Evolutionary conservation across 2,888 invertebrate genomes (phyloP), one percentile per base, ranked within the genome.

Genomic region (Scaptomyza polygonia): DNA sequence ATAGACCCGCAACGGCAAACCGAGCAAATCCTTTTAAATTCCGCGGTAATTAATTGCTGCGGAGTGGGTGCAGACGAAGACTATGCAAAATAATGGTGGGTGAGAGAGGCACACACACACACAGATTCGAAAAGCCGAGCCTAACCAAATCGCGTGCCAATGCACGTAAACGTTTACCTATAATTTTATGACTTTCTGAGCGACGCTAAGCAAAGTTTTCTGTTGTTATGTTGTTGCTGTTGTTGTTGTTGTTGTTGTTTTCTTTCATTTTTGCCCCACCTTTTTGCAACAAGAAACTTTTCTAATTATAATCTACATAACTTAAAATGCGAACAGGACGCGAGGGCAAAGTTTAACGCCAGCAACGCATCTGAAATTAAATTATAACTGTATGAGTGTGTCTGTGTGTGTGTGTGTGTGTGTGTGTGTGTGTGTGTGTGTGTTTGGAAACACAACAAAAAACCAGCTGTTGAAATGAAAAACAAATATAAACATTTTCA

Each of bases 111-210:
- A n/a, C n/a, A n/a, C n/a, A n/a, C n/a, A n/a, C n/a, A n/a, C n/a
- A 21, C 53, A 51, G 57, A 57, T 52, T 25, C 47, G n/a, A 25
- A 36, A n/a, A 7, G 6, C 1, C 39, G 0, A 0, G 14, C 9
- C 30, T 3, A 7, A 0, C 5, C n/a, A 16, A 21, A 63, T 73
- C 56, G 77, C 62, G 62, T 77, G 72, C 77, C 76, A 47, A 78
- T 78, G 86, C 88, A 84, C 84, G 88, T 88, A 84, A 88, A 86
- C 88, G 84, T 78, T 85, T 86, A 86, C 84, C 84, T 88, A 88
- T 85, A 85, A 85, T 86, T 86, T 85, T 88, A 88, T 85, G 84
- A 86, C 81, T 83, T 83, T 73, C 69, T 55, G 77, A 78, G 68
- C 59, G 61, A 58, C 32, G 57, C 48, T 56, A 68, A 67, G 54